A percentile compares a stretch with the other conserved stretches of the same genome.
Conservation (phyloP, 2,888 invertebrate genomes). For the Ptilodon capucinus region DNA sequence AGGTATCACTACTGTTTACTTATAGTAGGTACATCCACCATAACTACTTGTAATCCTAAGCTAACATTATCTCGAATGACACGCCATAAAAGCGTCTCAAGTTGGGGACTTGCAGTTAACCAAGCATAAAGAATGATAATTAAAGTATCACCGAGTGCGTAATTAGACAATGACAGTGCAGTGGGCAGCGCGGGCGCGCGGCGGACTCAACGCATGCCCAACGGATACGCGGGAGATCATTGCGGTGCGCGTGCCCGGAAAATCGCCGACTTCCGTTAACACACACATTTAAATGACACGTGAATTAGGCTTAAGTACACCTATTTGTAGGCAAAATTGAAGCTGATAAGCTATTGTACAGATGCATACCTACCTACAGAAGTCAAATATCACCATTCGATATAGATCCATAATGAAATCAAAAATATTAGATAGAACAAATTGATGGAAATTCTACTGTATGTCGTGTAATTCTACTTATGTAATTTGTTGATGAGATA, state of each 20-base stretch:
- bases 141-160: conserved; percentile 33
- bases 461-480: too few species aligned
- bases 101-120: conserved; percentile 18
- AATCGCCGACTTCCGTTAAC: conserved; percentile 65
- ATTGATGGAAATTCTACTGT: too few species aligned
- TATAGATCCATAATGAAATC: background rate
- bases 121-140: conserved; percentile 36
- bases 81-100: conserved; percentile 17
- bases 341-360: background rate
- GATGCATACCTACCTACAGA: too few species aligned
- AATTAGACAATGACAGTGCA: conserved; percentile 50
- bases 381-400: too few species aligned
- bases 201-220: conserved; percentile 43
- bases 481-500: too few species aligned
- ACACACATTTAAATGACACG: conserved; percentile 26
- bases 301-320: conserved; percentile 21
- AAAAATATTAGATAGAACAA: too few species aligned
- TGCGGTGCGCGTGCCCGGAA: conserved; percentile 61
- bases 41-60: background rate
- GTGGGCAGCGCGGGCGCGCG: conserved; percentile 26
- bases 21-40: background rate
- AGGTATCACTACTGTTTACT: too few species aligned
- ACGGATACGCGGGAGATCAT: conserved; percentile 48
- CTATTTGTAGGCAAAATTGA: conserved; percentile 7
- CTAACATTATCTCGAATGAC: conserved; percentile 23